Evolutionary conservation across 1,140 invertebrate genomes (phyloP), one percentile per base, ranked within the genome.

Genomic region (Drosophila dunni): DNA sequence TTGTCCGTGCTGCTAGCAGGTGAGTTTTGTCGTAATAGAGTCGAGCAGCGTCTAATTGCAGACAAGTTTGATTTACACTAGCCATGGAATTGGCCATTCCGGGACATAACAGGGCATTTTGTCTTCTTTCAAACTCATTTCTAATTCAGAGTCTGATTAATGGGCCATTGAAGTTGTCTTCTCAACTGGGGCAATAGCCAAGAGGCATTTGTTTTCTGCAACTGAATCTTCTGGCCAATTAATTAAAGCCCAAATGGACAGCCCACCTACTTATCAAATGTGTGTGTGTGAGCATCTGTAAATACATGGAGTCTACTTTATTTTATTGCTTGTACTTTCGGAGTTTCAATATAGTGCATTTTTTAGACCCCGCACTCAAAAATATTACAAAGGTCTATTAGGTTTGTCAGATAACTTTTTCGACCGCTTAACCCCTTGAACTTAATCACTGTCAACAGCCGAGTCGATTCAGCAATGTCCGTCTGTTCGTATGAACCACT

Each of bases 41-140:
- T 51, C 29, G 24, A 51, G 50, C 29, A 51, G 4, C 50, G 20
- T 65, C 83, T 85, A 85, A 85, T 85, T 85, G 82, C 82, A 79
- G 82, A 83, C 85, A 75, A 82, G 71, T 85, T 85, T 85, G 82
- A 85, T 85, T 85, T 85, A 85, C 82, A 88, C 83, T 82, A 76
- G 71, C 82, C 82, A 79, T 82, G 82, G 86, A 85, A 85, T 88
- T 82, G 83, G 83, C 79, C 73, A 82, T 88, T 86, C 76, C 46
- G 79, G n/a, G n/a, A 75, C 64, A 82, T 85, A 79, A 71, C 78
- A 62, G 57, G 20, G 69, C 78, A 85, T 85, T 88, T 68, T 66
- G 48, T 78, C 64, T 67, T 68, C 78, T 72, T 85, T 82, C 63
- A 79, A 85, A 75, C 70, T 78, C 81, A 79, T 86, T 78, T 64